Evolutionary conservation across 92 coral and sea anemone genomes (phyloP).

Genomic region (Hydrozoanthus gracilis): DNA sequence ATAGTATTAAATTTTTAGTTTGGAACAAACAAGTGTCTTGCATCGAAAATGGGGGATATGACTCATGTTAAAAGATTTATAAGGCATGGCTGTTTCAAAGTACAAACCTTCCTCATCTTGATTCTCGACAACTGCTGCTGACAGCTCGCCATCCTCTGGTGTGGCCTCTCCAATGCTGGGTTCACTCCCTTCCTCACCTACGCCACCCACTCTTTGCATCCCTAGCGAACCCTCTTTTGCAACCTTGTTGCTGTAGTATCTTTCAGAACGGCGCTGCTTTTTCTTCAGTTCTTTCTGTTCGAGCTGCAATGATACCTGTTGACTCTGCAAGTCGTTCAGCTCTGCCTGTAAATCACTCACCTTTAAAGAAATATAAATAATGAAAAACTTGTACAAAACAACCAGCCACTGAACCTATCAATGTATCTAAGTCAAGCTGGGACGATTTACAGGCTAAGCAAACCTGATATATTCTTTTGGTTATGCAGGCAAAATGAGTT

Average conservation of each 20-base stretch:
- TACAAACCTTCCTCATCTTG: constrained; percentile 42
- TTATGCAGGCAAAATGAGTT: no score
- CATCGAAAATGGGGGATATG: no score
- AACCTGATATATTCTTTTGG: no score
- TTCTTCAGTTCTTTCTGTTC: constrained; percentile 94
- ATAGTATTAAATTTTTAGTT: no score
- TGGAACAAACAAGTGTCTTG: no score
- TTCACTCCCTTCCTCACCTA: constrained; percentile 60
- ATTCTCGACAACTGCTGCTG: constrained; percentile 20
- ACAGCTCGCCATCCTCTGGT: constrained; percentile 33
- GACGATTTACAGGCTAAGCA: no score
- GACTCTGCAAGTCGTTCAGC: constrained; percentile 71
- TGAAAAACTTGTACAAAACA: background rate
- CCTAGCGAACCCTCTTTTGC: constrained; percentile 71
- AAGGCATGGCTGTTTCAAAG: background rate
- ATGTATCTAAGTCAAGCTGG: no score
- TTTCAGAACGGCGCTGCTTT: constrained; percentile 94
- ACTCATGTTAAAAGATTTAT: no score
- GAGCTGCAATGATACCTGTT: constrained; percentile 69
- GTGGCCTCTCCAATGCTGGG: constrained; percentile 29
- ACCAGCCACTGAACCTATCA: no score
- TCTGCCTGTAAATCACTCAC: constrained; percentile 73
- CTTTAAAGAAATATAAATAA: constrained; percentile 24
- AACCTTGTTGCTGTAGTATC: constrained; percentile 87
- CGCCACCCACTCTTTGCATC: constrained; percentile 46